Conservation (phyloP, 2,113 vertebrate species). For the Dicentrarchus labrax region DNA sequence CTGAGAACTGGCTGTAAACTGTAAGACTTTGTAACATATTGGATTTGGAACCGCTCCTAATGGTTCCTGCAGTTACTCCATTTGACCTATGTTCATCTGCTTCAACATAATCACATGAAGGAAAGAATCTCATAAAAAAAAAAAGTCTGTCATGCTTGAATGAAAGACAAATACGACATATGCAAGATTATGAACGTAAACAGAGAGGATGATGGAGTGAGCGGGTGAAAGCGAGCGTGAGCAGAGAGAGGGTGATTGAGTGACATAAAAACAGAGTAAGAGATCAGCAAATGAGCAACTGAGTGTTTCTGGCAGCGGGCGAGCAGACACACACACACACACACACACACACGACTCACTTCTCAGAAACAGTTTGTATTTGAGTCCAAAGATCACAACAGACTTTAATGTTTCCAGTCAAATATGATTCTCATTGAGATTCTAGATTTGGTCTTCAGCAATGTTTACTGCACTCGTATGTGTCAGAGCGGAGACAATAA, state of each 20-base stretch:
- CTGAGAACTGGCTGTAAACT: neutral
- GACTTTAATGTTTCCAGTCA: slow-evolving; percentile 21
- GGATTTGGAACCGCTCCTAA: neutral
- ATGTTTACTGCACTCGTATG: slow-evolving; percentile 6
- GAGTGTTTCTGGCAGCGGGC: slow-evolving; percentile 24
- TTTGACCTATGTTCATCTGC: neutral
- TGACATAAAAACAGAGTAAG: slow-evolving; percentile 21
- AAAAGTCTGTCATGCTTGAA: neutral
- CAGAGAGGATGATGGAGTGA: slow-evolving; percentile 10
- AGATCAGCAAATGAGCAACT: slow-evolving; percentile 43
- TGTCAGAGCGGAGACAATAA: slow-evolving; percentile 41
- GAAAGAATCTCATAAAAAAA: neutral
- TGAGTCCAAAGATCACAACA: slow-evolving; percentile 24
- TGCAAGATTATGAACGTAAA: neutral
- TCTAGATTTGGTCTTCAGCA: slow-evolving; percentile 12
- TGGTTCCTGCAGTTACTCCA: neutral
- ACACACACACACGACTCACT: neutral
- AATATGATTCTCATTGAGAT: slow-evolving; percentile 12
- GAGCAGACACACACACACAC: no score
- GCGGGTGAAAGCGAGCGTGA: neutral
- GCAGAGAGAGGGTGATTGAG: slow-evolving; percentile 8
- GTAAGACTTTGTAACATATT: no score
- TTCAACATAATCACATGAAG: neutral
- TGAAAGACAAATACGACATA: neutral
- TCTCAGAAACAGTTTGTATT: slow-evolving; percentile 38